A percentile compares a stretch with the other conserved stretches of the same genome.
phyloP scores from a whole-genome alignment of 2,113 vertebrate species.

The Heterotilapia buettikoferi region DNA sequence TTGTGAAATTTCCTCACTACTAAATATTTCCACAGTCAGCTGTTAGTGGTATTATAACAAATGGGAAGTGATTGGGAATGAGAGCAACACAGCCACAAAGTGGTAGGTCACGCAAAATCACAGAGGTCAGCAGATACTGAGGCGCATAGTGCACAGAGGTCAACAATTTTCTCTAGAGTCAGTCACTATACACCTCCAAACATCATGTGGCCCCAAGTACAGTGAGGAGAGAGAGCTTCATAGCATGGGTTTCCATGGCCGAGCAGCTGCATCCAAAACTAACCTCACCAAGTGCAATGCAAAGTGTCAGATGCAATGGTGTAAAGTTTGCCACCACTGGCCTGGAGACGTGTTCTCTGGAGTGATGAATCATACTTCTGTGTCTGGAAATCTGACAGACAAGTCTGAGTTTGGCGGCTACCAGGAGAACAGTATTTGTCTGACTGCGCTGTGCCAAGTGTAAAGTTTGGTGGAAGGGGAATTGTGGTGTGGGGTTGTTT shows the following conservation, averaged over 20 bases:
- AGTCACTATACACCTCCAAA: background rate
- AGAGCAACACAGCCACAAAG: background rate
- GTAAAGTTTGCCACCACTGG: background rate
- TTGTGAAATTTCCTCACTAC: background rate
- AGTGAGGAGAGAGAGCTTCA: background rate
- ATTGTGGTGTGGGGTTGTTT: background rate
- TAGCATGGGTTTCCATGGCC: background rate
- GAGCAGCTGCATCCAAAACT: background rate
- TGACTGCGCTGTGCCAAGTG: background rate
- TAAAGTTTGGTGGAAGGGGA: background rate
- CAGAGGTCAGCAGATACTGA: background rate
- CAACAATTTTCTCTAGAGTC: background rate
- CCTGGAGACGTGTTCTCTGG: background rate
- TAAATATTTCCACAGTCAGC: background rate
- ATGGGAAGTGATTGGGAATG: background rate
- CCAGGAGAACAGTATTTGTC: accelerated
- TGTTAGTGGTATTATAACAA: background rate
- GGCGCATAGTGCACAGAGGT: background rate
- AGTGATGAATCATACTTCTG: accelerated
- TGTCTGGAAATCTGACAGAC: background rate
- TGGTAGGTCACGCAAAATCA: background rate
- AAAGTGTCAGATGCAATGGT: background rate
- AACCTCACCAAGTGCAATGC: background rate
- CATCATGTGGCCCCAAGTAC: background rate
- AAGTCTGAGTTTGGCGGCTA: background rate